Conservation (phyloP, 2,797 vertebrate genomes). For the Nyctalus aviator region DNA sequence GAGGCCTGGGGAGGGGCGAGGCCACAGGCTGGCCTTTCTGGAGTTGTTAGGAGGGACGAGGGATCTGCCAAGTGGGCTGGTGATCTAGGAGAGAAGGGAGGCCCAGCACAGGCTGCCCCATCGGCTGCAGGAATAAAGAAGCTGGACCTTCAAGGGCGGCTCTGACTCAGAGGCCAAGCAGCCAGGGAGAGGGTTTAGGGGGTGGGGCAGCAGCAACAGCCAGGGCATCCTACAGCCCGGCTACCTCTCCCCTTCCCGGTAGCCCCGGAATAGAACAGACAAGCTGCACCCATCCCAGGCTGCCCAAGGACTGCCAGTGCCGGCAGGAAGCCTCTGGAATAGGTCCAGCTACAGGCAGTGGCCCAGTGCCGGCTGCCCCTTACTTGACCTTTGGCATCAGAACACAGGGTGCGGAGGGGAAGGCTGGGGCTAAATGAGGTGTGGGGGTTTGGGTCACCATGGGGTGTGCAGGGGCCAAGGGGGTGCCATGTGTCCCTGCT, state of each 20-base stretch:
- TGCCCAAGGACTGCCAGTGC: neutral
- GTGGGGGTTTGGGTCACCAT: neutral
- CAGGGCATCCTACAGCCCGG: neutral
- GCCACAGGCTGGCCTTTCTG: neutral
- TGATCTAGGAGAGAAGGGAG: slow-evolving; percentile 71
- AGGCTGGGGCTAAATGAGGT: neutral
- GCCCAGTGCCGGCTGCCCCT: neutral
- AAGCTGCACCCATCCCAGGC: neutral
- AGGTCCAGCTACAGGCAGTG: neutral
- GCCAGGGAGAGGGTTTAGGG: neutral
- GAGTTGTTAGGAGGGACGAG: neutral
- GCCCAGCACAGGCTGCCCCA: slow-evolving; percentile 46
- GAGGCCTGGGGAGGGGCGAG: neutral
- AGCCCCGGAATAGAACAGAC: neutral
- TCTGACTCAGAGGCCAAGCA: neutral
- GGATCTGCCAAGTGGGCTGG: neutral
- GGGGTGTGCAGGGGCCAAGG: neutral
- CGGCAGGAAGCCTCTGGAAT: neutral
- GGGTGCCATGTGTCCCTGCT: neutral
- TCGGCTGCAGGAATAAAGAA: slow-evolving; percentile 43
- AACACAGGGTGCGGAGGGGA: neutral
- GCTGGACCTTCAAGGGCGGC: neutral
- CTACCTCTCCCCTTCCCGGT: neutral
- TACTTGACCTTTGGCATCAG: neutral
- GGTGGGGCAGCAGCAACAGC: neutral